Evolutionary conservation across 2,888 invertebrate species (phyloP).

Genomic region (Lasioglossum figueresi): DNA sequence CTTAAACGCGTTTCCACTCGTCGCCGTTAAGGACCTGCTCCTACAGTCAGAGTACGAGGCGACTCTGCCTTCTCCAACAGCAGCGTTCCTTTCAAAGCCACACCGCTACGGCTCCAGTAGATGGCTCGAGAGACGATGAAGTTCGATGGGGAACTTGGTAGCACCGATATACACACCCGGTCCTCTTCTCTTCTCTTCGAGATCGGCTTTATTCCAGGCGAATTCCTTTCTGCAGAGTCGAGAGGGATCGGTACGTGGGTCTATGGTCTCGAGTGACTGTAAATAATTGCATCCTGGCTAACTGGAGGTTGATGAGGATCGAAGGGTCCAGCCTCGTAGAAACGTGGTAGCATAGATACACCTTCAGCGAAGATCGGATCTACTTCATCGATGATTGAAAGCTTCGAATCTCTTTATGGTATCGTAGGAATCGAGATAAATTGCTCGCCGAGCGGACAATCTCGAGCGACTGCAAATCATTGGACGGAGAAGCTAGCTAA

Average conservation of each 20-base stretch:
- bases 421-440: not conserved
- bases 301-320: not conserved
- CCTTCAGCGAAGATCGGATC: not conserved
- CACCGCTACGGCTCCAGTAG: not conserved
- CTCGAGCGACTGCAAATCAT: too few relatives aligned
- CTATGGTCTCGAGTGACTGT: not conserved
- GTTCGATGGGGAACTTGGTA: not conserved
- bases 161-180: not conserved
- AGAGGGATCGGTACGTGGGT: not conserved
- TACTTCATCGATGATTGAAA: not conserved
- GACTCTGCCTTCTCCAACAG: not conserved
- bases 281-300: not conserved
- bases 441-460: not conserved
- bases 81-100: not conserved
- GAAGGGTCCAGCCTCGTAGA: not conserved
- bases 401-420: not conserved
- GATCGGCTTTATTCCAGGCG: not conserved
- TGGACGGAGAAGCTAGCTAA: not conserved
- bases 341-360: not conserved
- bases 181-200: not conserved
- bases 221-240: not conserved
- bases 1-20: slow-evolving; percentile 19
- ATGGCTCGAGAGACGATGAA: not conserved
- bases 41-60: not conserved
- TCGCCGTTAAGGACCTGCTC: slow-evolving; percentile 19